Evolutionary conservation across 2,113 vertebrate genomes (phyloP), one percentile per base, ranked within the genome.

Genomic region (Misgurnus anguillicaudatus): DNA sequence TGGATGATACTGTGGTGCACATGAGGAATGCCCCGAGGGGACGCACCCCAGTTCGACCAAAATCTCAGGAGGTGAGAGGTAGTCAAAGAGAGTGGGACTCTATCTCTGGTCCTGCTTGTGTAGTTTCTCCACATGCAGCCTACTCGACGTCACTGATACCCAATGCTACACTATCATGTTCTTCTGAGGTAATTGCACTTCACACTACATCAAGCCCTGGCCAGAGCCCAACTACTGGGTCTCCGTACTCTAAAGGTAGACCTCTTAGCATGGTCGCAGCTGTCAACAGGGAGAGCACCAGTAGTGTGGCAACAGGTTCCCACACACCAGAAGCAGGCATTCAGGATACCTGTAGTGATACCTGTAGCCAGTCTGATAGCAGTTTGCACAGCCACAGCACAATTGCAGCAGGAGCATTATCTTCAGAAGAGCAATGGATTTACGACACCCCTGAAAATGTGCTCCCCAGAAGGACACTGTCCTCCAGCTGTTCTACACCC

Each of bases 71-170:
- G 86, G 73, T 96, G 42, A 89, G 91, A 82, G 87, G 83, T 70
- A 90, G 83, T 0, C 94, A 93, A 17, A 86, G 79, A 0, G 94
- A 94, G 45, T 91, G 89, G 90, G 90, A 88, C 3, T 91, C 90
- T 0, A 19, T 84, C 0, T 16, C 85, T 0, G 90, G 90, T 70
- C 93, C 93, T 2, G 95, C 94, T 0, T 94, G 94, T 65, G 87
- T 94, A 55, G 95, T 97, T 16, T 98, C 95, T 11, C 96, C 97
- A 60, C 94, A 95, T 21, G 94, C 95, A 0, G 87, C 94, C 17
- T 96, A 95, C 82, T 95, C 95, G 61, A 96, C 95, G 0, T 95
- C 93, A 19, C 41, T 95, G 86, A 96, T 97, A 85, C 95, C 97
- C 66, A 97, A 98, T 5, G 96, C 97, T 80, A 96, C 95, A 0